phyloP scores from a whole-genome alignment of 2,113 vertebrate genomes.

The Anser cygnoides region DNA sequence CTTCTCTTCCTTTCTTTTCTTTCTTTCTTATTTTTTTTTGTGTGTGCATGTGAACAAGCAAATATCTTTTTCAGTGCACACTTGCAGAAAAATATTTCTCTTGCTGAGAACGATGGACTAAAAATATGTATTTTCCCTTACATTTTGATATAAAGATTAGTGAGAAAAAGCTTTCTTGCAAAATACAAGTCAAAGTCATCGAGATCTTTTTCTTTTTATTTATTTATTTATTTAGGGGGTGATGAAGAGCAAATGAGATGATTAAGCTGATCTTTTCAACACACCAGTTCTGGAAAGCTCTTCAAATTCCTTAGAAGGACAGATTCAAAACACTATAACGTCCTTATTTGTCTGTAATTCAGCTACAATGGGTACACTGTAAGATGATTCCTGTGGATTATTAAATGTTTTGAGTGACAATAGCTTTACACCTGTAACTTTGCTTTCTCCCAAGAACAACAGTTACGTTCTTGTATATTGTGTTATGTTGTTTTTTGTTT shows the following conservation, averaged over 20 bases:
- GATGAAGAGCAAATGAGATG: neutral
- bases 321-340: neutral
- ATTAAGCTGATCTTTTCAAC: neutral
- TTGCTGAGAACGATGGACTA: neutral
- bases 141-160: neutral
- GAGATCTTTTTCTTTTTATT: neutral
- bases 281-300: too few species aligned
- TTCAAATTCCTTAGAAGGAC: neutral
- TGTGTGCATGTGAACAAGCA: neutral
- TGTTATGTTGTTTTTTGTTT: neutral
- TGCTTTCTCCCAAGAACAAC: neutral
- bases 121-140: neutral
- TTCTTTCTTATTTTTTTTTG: neutral
- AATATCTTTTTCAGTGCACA: neutral
- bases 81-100: neutral
- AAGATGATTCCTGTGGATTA: neutral
- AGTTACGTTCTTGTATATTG: neutral
- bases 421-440: neutral
- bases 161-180: neutral
- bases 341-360: neutral
- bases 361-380: neutral
- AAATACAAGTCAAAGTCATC: neutral
- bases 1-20: neutral
- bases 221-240: neutral
- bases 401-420: neutral